phyloP scores from a whole-genome alignment of 1,140 invertebrate genomes.

The Aphaenogaster ashmeadi region DNA sequence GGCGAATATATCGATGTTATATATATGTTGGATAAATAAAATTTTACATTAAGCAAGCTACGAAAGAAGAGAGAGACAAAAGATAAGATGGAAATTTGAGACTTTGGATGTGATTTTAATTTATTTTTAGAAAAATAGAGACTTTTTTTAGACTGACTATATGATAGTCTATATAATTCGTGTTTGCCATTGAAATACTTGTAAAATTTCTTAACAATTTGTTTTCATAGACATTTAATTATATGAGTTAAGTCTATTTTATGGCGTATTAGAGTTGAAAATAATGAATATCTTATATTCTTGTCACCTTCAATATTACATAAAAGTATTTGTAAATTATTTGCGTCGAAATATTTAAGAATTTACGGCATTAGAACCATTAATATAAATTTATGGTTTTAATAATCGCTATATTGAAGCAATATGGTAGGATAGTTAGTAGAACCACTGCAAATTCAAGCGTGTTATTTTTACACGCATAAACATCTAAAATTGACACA shows the following conservation, averaged over 20 bases:
- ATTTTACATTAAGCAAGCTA: not conserved
- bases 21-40: not conserved
- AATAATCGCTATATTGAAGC: not conserved
- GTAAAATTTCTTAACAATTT: not conserved
- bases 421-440: not conserved
- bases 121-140: not conserved
- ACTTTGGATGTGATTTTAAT: slow-evolving; percentile 4
- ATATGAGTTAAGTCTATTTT: not conserved
- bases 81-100: not conserved
- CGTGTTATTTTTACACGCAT: too few relatives aligned
- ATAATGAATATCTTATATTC: not conserved
- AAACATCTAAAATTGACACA: too few relatives aligned
- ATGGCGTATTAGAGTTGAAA: not conserved
- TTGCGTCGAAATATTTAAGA: not conserved
- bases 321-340: not conserved
- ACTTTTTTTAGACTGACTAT: not conserved
- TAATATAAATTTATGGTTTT: not conserved
- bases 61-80: not conserved
- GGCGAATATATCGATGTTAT: not conserved
- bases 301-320: not conserved
- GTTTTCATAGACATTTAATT: not conserved
- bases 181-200: not conserved
- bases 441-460: not conserved
- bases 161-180: not conserved
- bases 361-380: not conserved